Evolutionary conservation across 2,113 vertebrate genomes (phyloP), one percentile per base, ranked within the genome.

Genomic region (Marcusenius ussheri): DNA sequence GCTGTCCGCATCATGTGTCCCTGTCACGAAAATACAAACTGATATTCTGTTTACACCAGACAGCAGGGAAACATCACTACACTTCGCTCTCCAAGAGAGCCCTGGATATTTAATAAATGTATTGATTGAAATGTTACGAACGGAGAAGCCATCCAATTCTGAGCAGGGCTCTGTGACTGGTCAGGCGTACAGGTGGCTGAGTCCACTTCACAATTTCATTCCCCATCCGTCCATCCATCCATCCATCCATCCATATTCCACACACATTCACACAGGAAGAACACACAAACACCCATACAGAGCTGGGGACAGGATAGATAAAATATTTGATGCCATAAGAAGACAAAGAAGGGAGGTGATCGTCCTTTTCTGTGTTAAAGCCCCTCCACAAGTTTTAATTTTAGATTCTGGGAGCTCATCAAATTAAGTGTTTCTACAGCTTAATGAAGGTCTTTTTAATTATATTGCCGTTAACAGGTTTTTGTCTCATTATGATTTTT

Each of bases 361-460:
- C 27, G 17, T 53, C 50, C 8, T 53, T 19, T 19, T 87, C 49
- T 53, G 31, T 53, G 85, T 50, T 87, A 80, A 84, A 87, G 27
- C n/a, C n/a, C 45, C 24, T 51, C n/a, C 19, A 51, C n/a, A 31
- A 51, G 49, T 87, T 53, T 53, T 87, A 87, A 87, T 87, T 87
- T 87, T 87, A 87, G 84, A 86, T 86, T 86, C 84, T 50, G 49
- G 45, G 49, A 51, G 27, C 85, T 87, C 50, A 53, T 56, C 27
- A 39, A 87, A 87, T 87, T 56, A 87, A 87, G n/a, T 27, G n/a
- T 87, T 87, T 87, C 31, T 15, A 35, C 17, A 53, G 85, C 27
- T 87, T 35, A 53, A 87, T 53, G 39, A 84, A 46, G 39, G 19
- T 47, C 45, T 84, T 84, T 87, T 87, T 87, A 87, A 87, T 87